phyloP scores from a whole-genome alignment of 2,797 vertebrate genomes.

The Acanthiza pusilla region DNA sequence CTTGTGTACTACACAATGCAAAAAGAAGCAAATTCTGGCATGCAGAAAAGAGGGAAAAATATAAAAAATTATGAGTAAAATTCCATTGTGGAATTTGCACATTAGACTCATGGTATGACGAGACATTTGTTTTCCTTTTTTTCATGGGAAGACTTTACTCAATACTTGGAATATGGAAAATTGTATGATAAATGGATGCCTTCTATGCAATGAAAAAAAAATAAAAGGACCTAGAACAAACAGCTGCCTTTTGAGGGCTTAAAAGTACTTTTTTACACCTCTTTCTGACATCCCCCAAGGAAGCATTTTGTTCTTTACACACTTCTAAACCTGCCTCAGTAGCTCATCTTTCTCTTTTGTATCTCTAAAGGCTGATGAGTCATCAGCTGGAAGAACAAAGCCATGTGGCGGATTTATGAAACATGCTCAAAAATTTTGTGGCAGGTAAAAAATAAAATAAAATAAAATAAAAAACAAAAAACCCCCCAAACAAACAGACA shows the following conservation, averaged over 20 bases:
- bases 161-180: not conserved
- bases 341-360: not conserved
- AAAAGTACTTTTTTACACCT: not conserved
- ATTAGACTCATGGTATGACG: not conserved
- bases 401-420: not conserved
- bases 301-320: not conserved
- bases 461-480: not conserved
- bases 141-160: not conserved
- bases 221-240: not conserved
- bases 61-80: not conserved
- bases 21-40: not conserved
- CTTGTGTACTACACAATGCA: not conserved
- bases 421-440: not conserved
- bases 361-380: not conserved
- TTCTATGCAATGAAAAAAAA: not conserved
- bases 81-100: not conserved
- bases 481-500: too few species aligned
- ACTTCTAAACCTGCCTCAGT: not conserved
- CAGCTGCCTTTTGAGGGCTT: not conserved
- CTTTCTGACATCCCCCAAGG: not conserved
- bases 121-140: not conserved
- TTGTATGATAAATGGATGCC: not conserved
- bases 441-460: not conserved
- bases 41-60: not conserved
- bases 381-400: not conserved